Evolutionary conservation across 2,797 vertebrate species (phyloP), one percentile per base, ranked within the genome.

Genomic region (Tamandua tetradactyla): DNA sequence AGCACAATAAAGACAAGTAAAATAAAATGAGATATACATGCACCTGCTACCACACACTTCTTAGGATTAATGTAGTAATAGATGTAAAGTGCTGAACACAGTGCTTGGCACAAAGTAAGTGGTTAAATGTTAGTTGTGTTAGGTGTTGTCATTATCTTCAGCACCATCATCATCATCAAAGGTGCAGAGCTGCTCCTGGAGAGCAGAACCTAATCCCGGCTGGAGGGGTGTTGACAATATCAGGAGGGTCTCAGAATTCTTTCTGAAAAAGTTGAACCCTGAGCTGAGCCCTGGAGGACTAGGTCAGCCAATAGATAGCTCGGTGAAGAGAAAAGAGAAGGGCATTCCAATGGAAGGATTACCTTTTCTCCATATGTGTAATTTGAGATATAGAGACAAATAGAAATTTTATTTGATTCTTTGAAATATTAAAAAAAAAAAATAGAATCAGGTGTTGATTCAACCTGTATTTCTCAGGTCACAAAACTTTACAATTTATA

Each of bases 381-480:
- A 87, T 85, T 47, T 80, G n/a, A 68, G 42, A 69, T 57, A 40
- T 12, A 89, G 61, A 80, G 87, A 69, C 7, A 61, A 69, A 40
- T 49, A 40, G 35, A 75, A 87, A 3, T 61, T 13, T 74, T 88
- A 10, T 49, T 47, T 79, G 6, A 62, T 93, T 94, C 27, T 49
- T 88, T 78, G 22, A 94, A 92, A 35, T 84, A 80, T 68, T 87
- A 82, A 12, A 72, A 55, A 89, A 64, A 85, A 57, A 12, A 20
- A 84, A 11, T 78, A 25, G 23, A 6, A 7, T 68, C 57, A n/a
- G n/a, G 87, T 74, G 27, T 83, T 87, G 68, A 35, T 79, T 89
- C 32, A 89, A 23, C 35, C 3, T 71, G 11, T 76, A 71, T 89
- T 95, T 94, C 78, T 82, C 20, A 84, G 49, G 13, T 35, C 25